These are phyloP conservation scores for Ctenochaetus hawaiiensis DNA, from an alignment of 2,797 vertebrate genomes.

Conservation along the genomic window DNA sequence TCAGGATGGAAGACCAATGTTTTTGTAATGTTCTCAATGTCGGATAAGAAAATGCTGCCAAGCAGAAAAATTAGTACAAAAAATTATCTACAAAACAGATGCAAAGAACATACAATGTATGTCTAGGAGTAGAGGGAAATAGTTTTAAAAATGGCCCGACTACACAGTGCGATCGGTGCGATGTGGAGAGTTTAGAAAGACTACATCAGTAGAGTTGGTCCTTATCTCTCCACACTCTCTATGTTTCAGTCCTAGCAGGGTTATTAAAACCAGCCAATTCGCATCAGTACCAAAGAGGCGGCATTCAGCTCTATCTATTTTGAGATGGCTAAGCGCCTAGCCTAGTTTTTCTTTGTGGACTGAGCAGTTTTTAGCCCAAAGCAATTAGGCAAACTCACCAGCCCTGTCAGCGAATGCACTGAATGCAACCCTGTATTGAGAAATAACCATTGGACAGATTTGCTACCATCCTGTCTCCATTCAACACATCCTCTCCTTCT, in stretches of 20 bases:
- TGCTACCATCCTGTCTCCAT: constrained; percentile 49
- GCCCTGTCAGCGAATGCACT: constrained; percentile 55
- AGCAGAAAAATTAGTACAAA: background rate
- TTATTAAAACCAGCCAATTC: constrained; percentile 50
- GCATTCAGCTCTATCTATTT: constrained; percentile 63
- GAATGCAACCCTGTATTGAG: constrained; percentile 41
- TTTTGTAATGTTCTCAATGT: background rate
- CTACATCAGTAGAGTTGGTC: constrained; percentile 43
- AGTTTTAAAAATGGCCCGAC: background rate
- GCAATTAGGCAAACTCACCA: constrained; percentile 67
- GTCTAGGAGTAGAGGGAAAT: background rate
- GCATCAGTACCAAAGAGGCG: constrained; percentile 44
- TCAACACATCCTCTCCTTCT: constrained; percentile 20
- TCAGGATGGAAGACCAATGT: background rate
- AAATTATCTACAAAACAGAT: background rate
- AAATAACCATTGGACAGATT: constrained; percentile 52
- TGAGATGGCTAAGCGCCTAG: constrained; percentile 52
- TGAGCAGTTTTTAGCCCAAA: constrained; percentile 60
- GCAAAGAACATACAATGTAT: background rate
- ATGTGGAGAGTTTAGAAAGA: constrained; percentile 8
- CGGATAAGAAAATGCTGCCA: background rate
- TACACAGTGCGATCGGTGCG: constrained; percentile 3
- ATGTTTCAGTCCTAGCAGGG: constrained; percentile 25
- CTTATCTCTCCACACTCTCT: constrained; percentile 36
- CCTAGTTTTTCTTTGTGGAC: constrained; percentile 60